These are phyloP conservation scores for Delichon dasypus DNA, from an alignment of 2,797 vertebrate genomes.

Conservation along the genomic window DNA sequence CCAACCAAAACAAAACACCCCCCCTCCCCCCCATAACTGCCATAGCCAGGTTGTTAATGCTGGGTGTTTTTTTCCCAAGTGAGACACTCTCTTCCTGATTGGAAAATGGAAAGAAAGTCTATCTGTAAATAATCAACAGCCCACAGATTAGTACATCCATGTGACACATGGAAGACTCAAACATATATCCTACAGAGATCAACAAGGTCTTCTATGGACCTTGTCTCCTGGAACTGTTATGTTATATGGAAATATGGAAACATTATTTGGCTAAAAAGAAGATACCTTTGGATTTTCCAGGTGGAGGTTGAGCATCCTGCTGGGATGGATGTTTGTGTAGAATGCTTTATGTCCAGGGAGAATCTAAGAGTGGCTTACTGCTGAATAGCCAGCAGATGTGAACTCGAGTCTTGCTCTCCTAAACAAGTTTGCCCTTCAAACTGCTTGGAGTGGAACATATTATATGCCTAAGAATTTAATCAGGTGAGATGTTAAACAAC, in stretches of 20 bases:
- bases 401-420: not conserved
- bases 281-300: not conserved
- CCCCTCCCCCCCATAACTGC: too few relatives aligned
- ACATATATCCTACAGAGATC: not conserved
- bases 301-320: not conserved
- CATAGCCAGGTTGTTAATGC: not conserved
- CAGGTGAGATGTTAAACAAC: not conserved
- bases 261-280: not conserved
- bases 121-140: not conserved
- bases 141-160: accelerated
- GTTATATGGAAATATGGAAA: not conserved
- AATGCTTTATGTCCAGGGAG: not conserved
- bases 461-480: not conserved
- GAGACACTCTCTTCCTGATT: not conserved
- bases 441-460: not conserved
- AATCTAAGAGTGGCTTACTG: not conserved
- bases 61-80: accelerated
- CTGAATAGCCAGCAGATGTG: not conserved
- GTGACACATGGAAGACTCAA: not conserved
- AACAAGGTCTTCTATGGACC: not conserved
- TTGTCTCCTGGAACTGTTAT: not conserved
- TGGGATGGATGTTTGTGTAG: accelerated
- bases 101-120: not conserved
- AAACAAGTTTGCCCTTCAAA: not conserved
- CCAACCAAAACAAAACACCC: too few relatives aligned